Percentiles rank a stretch among this genome's conserved stretches.
phyloP scores from a whole-genome alignment of 2,113 vertebrate species.

The Smithornis capensis region DNA sequence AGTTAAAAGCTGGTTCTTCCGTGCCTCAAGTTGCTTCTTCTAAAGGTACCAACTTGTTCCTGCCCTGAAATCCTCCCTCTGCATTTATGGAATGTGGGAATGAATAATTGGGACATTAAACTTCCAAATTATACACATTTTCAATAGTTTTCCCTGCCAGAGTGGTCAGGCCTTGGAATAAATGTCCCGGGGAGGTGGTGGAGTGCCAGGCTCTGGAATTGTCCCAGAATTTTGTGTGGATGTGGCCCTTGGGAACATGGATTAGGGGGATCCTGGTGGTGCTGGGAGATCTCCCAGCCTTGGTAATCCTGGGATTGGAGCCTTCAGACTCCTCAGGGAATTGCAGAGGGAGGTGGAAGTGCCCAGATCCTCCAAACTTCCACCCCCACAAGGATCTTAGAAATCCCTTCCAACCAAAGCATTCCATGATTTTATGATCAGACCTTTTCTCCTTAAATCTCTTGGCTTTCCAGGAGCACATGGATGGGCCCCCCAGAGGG shows the following conservation, averaged over 20 bases:
- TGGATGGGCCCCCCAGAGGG: fast-evolving
- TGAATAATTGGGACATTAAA: too few species aligned
- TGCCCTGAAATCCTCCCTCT: not conserved
- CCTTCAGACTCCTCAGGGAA: fast-evolving
- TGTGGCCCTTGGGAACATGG: not conserved
- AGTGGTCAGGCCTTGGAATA: not conserved
- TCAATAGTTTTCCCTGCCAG: not conserved
- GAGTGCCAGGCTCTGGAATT: not conserved
- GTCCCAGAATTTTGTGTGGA: not conserved
- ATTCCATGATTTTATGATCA: fast-evolving
- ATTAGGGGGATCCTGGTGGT: not conserved
- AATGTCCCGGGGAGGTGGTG: not conserved
- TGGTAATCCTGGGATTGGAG: not conserved
- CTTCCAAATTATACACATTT: too few species aligned
- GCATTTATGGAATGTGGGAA: not conserved
- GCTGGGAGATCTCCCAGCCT: not conserved
- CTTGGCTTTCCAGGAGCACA: fast-evolving
- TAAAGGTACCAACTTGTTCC: not conserved
- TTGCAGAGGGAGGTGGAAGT: constrained; percentile 35
- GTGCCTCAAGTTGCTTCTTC: not conserved
- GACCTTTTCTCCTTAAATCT: not conserved
- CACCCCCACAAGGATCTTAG: not conserved
- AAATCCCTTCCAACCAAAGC: not conserved
- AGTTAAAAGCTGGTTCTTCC: not conserved
- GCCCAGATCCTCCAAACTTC: too few species aligned